These are phyloP conservation scores for Centruroides sculpturatus DNA, from an alignment of 1,140 invertebrate species.

Conservation along the genomic window DNA sequence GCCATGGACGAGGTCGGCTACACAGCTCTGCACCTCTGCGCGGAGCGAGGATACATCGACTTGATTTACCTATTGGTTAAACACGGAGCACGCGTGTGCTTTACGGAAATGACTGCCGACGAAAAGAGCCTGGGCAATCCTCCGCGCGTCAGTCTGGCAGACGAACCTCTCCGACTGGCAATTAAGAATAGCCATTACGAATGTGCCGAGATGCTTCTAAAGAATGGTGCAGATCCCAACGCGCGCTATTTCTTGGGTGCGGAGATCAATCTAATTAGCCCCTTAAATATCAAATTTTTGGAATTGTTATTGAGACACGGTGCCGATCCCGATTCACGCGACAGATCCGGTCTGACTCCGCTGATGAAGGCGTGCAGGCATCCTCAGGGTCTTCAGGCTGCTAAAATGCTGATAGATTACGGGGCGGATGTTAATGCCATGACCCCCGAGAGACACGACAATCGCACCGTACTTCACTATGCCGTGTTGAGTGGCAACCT, in stretches of 20 bases:
- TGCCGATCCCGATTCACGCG: slow-evolving; percentile 68
- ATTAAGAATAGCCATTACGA: slow-evolving; percentile 71
- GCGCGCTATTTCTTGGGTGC: slow-evolving; percentile 70
- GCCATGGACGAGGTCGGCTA: slow-evolving; percentile 78
- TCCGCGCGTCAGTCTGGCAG: slow-evolving; percentile 28
- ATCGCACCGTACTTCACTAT: slow-evolving; percentile 68
- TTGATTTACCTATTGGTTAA: slow-evolving; percentile 50
- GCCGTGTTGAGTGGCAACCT: slow-evolving; percentile 66
- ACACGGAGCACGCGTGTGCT: slow-evolving; percentile 63
- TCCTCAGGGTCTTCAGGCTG: slow-evolving; percentile 58
- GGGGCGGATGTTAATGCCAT: slow-evolving; percentile 70
- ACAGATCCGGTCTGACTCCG: slow-evolving; percentile 65
- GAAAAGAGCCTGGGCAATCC: slow-evolving; percentile 19
- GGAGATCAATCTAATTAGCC: slow-evolving; percentile 71
- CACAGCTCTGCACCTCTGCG: slow-evolving; percentile 69
- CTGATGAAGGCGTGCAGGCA: slow-evolving; percentile 72
- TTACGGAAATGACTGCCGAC: slow-evolving; percentile 27
- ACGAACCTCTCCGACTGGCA: slow-evolving; percentile 64
- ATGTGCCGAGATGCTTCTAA: slow-evolving; percentile 43
- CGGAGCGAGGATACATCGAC: slow-evolving; percentile 56
- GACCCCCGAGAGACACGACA: slow-evolving; percentile 56
- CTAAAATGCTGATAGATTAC: slow-evolving; percentile 55
- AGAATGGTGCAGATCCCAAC: slow-evolving; percentile 50
- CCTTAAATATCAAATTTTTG: slow-evolving; percentile 57
- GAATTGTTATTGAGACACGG: slow-evolving; percentile 67